A percentile compares a stretch with the other conserved stretches of the same genome.
Evolutionary conservation across 2,113 vertebrate species (phyloP).

Genomic region (Sigmodon hispidus): DNA sequence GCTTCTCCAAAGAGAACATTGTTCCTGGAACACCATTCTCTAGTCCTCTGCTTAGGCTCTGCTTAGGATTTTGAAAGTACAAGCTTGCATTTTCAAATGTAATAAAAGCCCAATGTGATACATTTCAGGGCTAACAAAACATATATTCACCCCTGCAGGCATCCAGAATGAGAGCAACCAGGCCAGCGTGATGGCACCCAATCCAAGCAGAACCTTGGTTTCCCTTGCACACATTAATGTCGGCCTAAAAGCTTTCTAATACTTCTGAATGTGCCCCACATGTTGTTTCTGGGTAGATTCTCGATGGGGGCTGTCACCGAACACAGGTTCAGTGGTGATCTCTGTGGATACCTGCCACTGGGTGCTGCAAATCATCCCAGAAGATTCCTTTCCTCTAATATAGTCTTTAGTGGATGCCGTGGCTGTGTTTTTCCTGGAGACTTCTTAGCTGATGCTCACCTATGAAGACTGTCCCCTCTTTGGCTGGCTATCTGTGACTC

Average conservation of each 20-base stretch:
- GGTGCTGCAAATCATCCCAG: background rate
- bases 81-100: background rate
- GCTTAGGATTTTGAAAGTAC: background rate
- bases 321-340: too few species aligned
- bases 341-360: accelerated
- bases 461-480: background rate
- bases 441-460: background rate
- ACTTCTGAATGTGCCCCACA: background rate
- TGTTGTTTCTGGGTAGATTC: background rate
- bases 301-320: background rate
- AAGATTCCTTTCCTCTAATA: background rate
- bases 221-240: background rate
- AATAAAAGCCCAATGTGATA: background rate
- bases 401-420: background rate
- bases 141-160: background rate
- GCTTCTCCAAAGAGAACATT: background rate
- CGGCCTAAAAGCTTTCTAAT: background rate
- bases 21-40: background rate
- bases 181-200: background rate
- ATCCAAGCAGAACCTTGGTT: background rate
- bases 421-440: background rate
- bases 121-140: background rate
- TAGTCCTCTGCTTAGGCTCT: background rate
- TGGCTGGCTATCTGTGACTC: background rate
- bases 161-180: background rate